Evolutionary conservation across 2,888 invertebrate genomes (phyloP).

Genomic region (Temnothorax rugatulus): DNA sequence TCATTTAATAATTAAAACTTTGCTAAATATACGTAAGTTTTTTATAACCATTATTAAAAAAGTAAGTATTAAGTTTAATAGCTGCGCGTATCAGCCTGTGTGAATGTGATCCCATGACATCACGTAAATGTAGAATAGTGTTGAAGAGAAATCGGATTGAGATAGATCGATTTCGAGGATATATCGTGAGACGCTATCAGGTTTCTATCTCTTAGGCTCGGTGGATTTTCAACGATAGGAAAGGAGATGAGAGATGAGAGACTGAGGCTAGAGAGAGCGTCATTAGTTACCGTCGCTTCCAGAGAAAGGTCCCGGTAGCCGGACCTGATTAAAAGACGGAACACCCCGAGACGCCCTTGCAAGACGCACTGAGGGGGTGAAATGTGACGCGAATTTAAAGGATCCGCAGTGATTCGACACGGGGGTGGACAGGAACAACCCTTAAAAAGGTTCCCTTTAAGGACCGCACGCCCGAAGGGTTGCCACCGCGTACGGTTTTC

Average conservation of each 20-base stretch:
- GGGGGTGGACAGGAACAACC: slow-evolving; percentile 79
- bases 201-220: slow-evolving; percentile 44
- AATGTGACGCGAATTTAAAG: slow-evolving; percentile 86
- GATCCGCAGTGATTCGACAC: slow-evolving; percentile 82
- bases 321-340: slow-evolving; percentile 84
- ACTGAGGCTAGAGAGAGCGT: slow-evolving; percentile 72
- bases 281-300: slow-evolving; percentile 83
- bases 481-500: slow-evolving; percentile 72
- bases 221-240: slow-evolving; percentile 58
- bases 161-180: slow-evolving; percentile 29
- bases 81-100: not conserved
- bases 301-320: slow-evolving; percentile 81
- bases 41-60: not conserved
- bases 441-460: slow-evolving; percentile 82
- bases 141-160: not conserved
- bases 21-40: not conserved
- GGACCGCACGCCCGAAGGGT: slow-evolving; percentile 78
- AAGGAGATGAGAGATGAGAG: slow-evolving; percentile 48
- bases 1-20: slow-evolving; percentile 10
- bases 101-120: not conserved
- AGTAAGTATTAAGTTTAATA: not conserved
- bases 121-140: not conserved
- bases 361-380: slow-evolving; percentile 80
- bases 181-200: slow-evolving; percentile 14
- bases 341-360: slow-evolving; percentile 75